Base-by-base conservation (phyloP, 2,797 vertebrate genomes). In the Naso thynnoides region DNA sequence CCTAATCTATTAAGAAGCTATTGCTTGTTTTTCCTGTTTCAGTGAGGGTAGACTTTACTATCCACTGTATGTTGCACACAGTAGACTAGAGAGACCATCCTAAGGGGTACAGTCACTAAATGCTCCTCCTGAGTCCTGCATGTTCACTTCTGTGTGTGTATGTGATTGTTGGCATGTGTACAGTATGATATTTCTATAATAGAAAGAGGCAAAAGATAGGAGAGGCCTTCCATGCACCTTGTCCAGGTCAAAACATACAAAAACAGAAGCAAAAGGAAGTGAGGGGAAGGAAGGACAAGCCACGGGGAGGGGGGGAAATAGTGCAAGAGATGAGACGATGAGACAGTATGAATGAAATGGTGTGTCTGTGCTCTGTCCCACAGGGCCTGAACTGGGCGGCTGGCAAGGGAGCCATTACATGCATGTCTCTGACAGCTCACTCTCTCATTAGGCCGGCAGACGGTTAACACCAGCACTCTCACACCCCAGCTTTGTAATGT, bases 401-500 rank as follows among this genome's bases (percentile, higher is more conserved):
- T 88, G 81, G 92, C 93, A 87, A 91, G 94, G 93, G 92, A 94
- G 90, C 90, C 87, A 93, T 94, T 93, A 93, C 92, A 94, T 81
- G 85, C 74, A 48, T 84, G 85, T 86, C 86, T 94, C 77, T 95
- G 93, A 95, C 93, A 94, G 92, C 92, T 94, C 90, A 92, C 88
- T 92, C 88, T 91, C 90, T 94, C 90, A 94, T 94, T 94, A 93
- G 70, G 24, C 87, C 85, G 82, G 82, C 82, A 89, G 89, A 91
- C 91, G 89, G 90, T 91, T 92, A 92, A 87, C 83, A 92, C 75
- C 61, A 81, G 53, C 78, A 81, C 67, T 83, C 82, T 84, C 45
- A 77, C 73, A 82, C 54, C 59, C 65, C 58, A 78, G 71, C 74
- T 79, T 84, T 88, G 72, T 83, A 87, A 91, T 85, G 79, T 67